Base-by-base conservation (phyloP, 2,888 invertebrate species). In the Drosophila suboccidentalis region DNA sequence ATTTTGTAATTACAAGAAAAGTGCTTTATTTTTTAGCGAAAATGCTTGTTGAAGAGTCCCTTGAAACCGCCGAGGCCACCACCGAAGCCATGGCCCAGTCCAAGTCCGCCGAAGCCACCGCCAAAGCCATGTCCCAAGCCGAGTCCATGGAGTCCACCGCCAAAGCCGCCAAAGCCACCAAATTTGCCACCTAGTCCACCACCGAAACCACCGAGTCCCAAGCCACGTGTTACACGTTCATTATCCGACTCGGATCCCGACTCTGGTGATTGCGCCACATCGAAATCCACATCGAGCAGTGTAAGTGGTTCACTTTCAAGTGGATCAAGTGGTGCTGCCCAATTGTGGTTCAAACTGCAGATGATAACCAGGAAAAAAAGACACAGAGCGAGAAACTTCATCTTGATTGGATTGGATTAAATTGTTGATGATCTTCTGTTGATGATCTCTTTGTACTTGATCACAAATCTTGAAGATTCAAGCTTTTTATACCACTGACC, bases 51-150 rank as follows among this genome's bases (percentile, higher is more conserved):
- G 65, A 91, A 90, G 8, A 90, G 77, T 1, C 88, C 86, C 13
- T 91, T 91, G 58, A 88, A 89, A 39, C 90, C 67, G 29, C 91
- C 91, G 1, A 90, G 50, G 3, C 86, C 85, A n/a, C 62, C 74
- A 50, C 68, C 75, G 13, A 74, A 60, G 39, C 70, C 60, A n/a
- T 65, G 71, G 29, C 67, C 80, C 5, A 80, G 71, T 5, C 86
- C 80, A 17, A 38, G 36, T 38, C 87, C 88, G 32, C 89, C 88
- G 29, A 29, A 29, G 29, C 29, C 29, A 29, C 29, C 29, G 29
- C 29, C 29, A 26, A 83, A 69, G n/a, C 83, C 82, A 19, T 84
- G 84, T 2, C 79, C 68, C 36, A 68, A 26, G 8, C 66, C 63
- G 36, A 64, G 49, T 8, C 67, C 64, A 38, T 83, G 82, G 4